A percentile compares a stretch with the other conserved stretches of the same genome.
Evolutionary conservation across 2,888 invertebrate species (phyloP).

Genomic region (Corbicula japonica): DNA sequence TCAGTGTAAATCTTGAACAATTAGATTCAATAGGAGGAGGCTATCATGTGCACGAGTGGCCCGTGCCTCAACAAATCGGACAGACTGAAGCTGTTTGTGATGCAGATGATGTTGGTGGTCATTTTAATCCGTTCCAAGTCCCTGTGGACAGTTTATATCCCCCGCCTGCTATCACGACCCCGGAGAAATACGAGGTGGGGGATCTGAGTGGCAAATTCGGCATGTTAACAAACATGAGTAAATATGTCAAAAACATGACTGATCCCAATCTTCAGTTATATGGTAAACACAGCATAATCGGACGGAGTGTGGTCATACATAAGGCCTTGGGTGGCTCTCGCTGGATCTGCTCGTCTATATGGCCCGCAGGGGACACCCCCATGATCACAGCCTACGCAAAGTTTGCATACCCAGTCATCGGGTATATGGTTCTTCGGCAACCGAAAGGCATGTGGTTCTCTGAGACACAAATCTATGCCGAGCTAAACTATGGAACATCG

Average conservation of each 20-base stretch:
- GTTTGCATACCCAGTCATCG: slow-evolving; percentile 95
- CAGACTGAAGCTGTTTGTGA: slow-evolving; percentile 84
- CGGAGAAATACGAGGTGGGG: slow-evolving; percentile 96
- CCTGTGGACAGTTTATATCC: slow-evolving; percentile 85
- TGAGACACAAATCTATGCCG: slow-evolving; percentile 94
- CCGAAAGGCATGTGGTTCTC: slow-evolving; percentile 92
- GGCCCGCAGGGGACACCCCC: slow-evolving; percentile 84
- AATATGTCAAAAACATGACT: slow-evolving; percentile 88
- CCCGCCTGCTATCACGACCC: slow-evolving; percentile 90
- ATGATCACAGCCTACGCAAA: slow-evolving; percentile 92
- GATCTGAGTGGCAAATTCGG: slow-evolving; percentile 96
- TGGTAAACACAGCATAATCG: slow-evolving; percentile 92
- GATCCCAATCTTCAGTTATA: slow-evolving; percentile 94
- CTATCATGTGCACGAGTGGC: slow-evolving; percentile 87
- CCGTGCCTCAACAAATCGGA: slow-evolving; percentile 82
- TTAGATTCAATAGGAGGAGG: slow-evolving; percentile 84
- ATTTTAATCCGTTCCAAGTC: slow-evolving; percentile 91
- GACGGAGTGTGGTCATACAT: slow-evolving; percentile 92
- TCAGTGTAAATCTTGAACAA: slow-evolving; percentile 88
- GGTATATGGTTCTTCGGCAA: slow-evolving; percentile 93
- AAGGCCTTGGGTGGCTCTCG: slow-evolving; percentile 85
- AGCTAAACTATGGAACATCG: slow-evolving; percentile 95
- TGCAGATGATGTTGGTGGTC: slow-evolving; percentile 89
- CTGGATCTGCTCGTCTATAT: slow-evolving; percentile 87
- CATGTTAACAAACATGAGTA: slow-evolving; percentile 90